Base-by-base conservation (phyloP, 2,113 vertebrate genomes). In the Lophochroa leadbeateri region DNA sequence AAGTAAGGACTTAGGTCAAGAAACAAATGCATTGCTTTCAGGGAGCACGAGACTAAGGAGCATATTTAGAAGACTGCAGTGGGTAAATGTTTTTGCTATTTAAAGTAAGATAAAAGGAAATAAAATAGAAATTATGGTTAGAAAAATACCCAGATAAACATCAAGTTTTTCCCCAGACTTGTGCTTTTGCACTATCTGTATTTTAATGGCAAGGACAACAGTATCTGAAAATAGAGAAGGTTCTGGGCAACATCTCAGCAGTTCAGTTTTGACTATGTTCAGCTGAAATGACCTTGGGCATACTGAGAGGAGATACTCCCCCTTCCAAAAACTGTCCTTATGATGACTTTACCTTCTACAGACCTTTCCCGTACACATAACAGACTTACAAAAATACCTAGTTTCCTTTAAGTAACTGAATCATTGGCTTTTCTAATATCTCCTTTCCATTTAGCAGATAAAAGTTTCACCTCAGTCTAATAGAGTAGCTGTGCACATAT, bases 231-330 rank as follows among this genome's bases (percentile, higher is more conserved):
- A 69, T 3, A 83, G 10, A 37, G 16, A 17, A 25, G 4, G 9
- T 57, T 85, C 43, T 85, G 20, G 35, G 75, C 75, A 29, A 69
- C 49, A 63, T 17, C 10, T 69, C 18, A 39, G 4, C 58, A 64
- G 9, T 43, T 85, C 31, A 63, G 4, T 33, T 88, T 75, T 84
- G 6, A 7, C 3, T 64, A 7, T 39, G 10, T 79, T 79, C 39
- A 76, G 7, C 28, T 79, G n/a, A 82, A 67, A 13, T 3, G 2
- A 67, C 4, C 4, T 33, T 13, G 2, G 5, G 2, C 1, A 5
- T 82, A 41, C 11, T 46, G 23, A 75, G 25, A 39, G 28, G 14
- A 74, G 16, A 24, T 65, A 44, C 1, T 31, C 1, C 1, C 4
- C 4, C 4, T 76, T 25, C 28, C 63, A 15, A 58, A 86, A 49